Percentiles rank a stretch among this genome's conserved stretches.
Evolutionary conservation across 2,797 vertebrate genomes (phyloP).

Genomic region (Mus caroli): DNA sequence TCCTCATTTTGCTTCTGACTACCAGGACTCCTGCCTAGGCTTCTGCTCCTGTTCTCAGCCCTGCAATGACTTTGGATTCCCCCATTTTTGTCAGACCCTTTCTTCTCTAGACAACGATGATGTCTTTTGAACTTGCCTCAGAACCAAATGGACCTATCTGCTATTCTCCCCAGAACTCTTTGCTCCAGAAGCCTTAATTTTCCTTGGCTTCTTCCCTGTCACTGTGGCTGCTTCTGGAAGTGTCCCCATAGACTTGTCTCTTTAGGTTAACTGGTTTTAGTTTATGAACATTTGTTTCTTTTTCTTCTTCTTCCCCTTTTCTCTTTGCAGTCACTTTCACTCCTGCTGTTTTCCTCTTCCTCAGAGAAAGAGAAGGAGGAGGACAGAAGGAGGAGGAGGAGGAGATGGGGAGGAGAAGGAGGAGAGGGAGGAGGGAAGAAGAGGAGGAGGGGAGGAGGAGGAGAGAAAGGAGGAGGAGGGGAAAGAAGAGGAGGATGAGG

Average conservation of each 20-base stretch:
- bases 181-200: conserved; percentile 82
- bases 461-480: too few species aligned
- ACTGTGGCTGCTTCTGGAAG: conserved; percentile 84
- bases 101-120: conserved; percentile 81
- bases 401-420: background rate
- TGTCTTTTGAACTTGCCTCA: conserved; percentile 83
- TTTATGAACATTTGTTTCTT: conserved; percentile 87
- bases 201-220: conserved; percentile 85
- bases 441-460: too few species aligned
- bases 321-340: conserved; percentile 88
- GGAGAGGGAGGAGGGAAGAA: too few species aligned
- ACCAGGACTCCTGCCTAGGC: conserved; percentile 83
- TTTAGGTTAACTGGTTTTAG: conserved; percentile 90
- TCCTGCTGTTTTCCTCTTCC: conserved; percentile 83
- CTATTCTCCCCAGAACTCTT: conserved; percentile 87
- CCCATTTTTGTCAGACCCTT: conserved; percentile 81
- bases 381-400: background rate
- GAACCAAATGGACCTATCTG: conserved; percentile 86
- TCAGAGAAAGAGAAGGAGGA: conserved; percentile 87
- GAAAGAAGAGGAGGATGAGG: too few species aligned
- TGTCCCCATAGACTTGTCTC: conserved; percentile 88
- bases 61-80: conserved; percentile 81
- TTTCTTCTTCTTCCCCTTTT: conserved; percentile 85
- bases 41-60: conserved; percentile 85
- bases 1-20: conserved; percentile 79